Percentiles rank a stretch among this genome's conserved stretches.
Evolutionary conservation across 2,113 vertebrate species (phyloP).

Genomic region (Motacilla tschutschensis): DNA sequence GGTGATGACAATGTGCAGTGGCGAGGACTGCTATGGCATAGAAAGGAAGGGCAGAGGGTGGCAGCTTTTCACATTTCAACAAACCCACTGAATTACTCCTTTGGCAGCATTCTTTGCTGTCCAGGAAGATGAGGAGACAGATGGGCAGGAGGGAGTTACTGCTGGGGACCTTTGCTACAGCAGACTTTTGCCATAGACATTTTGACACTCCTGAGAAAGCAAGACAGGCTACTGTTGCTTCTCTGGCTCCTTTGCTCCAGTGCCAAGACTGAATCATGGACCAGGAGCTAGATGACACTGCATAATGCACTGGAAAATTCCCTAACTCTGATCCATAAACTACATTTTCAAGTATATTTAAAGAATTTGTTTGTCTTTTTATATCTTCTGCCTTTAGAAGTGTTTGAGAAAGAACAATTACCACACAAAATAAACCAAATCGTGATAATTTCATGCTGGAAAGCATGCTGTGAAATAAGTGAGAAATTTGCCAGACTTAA

Average conservation of each 20-base stretch:
- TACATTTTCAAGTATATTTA: neutral
- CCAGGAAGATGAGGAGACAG: neutral
- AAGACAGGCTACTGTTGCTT: neutral
- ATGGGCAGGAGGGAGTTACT: neutral
- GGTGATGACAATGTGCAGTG: neutral
- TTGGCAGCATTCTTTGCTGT: neutral
- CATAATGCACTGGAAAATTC: neutral
- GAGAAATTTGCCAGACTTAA: neutral
- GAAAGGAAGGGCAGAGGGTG: neutral
- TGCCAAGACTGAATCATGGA: neutral
- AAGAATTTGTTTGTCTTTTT: neutral
- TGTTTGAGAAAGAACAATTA: neutral
- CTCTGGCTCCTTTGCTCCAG: neutral
- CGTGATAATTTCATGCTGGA: neutral
- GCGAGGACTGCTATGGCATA: accelerated
- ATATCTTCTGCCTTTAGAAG: neutral
- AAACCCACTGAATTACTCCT: neutral
- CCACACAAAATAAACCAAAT: neutral
- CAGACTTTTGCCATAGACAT: accelerated
- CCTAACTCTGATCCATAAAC: neutral
- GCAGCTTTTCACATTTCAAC: neutral
- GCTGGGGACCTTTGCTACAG: neutral
- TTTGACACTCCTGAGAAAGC: neutral
- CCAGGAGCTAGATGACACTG: neutral
- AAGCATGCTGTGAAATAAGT: neutral